Evolutionary conservation across 2,888 invertebrate species (phyloP).

Genomic region (Ophion ellenae): DNA sequence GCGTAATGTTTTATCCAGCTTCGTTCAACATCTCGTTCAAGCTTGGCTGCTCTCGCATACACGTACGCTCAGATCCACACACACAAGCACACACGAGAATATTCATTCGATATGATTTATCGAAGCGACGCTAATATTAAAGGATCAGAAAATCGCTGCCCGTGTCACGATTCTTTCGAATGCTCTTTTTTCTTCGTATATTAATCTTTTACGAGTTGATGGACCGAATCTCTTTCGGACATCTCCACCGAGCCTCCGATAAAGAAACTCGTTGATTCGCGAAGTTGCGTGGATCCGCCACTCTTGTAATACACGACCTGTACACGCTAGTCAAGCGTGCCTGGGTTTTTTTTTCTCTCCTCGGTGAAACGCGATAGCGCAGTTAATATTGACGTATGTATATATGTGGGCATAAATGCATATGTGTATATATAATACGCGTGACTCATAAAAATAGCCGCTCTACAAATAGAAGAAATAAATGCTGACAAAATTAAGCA

Average conservation of each 20-base stretch:
- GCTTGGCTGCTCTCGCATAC: background rate
- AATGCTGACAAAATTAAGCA: background rate
- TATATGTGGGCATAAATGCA: background rate
- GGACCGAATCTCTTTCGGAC: constrained; percentile 1
- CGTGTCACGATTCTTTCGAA: background rate
- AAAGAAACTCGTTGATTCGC: constrained; percentile 62
- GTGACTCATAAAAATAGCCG: background rate
- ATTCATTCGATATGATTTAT: constrained; percentile 13
- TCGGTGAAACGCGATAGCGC: constrained; percentile 25
- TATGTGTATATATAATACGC: background rate
- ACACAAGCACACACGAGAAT: background rate
- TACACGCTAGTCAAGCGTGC: constrained; percentile 47
- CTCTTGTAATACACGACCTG: constrained; percentile 45
- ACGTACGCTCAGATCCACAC: background rate
- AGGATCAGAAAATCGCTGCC: background rate
- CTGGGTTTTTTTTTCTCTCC: constrained; percentile 14
- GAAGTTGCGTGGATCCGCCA: constrained; percentile 59
- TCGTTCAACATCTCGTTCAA: background rate
- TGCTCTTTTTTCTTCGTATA: background rate
- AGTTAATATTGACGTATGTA: constrained; percentile 9
- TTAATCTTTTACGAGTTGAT: constrained; percentile 28
- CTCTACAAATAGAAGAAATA: background rate
- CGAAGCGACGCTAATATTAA: background rate
- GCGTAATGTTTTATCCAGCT: background rate
- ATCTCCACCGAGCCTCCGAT: constrained; percentile 1